A percentile compares a stretch with the other conserved stretches of the same genome.
These are phyloP conservation scores for Brenthis daphne DNA, from an alignment of 2,888 invertebrate genomes.

Conservation along the genomic window DNA sequence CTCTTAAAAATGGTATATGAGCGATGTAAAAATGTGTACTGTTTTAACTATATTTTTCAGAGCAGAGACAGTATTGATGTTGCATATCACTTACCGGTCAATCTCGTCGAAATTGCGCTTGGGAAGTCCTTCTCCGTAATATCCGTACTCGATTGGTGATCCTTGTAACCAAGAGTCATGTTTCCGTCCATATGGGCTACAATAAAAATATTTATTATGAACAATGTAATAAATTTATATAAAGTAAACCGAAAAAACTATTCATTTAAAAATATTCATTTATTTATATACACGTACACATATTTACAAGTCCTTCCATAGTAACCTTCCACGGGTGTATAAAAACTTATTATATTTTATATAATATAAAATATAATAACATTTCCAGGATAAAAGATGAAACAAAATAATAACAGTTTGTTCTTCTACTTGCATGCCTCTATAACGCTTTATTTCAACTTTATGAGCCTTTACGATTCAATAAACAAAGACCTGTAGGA, in stretches of 20 bases:
- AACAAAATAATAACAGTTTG: not conserved
- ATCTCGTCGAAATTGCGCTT: constrained; percentile 84
- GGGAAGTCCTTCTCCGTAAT: constrained; percentile 65
- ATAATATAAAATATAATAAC: not conserved
- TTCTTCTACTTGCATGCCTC: not conserved
- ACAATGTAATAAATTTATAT: no score
- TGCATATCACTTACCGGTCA: constrained; percentile 66
- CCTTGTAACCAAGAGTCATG: constrained; percentile 61
- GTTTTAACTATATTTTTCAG: not conserved
- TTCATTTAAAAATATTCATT: not conserved
- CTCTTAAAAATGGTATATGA: no score
- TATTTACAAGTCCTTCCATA: no score
- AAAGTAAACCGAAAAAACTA: not conserved
- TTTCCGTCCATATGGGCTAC: constrained; percentile 66
- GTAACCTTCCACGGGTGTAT: no score
- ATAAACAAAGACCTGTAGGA: constrained; percentile 14
- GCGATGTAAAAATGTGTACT: not conserved
- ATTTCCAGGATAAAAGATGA: not conserved
- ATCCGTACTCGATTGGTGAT: constrained; percentile 55
- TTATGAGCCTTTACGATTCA: constrained; percentile 7
- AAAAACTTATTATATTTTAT: not conserved
- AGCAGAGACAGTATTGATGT: constrained; percentile 14
- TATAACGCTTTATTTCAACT: not conserved
- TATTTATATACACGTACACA: no score
- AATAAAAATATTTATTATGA: constrained; percentile 7